Evolutionary conservation across 2,888 invertebrate genomes (phyloP).

Genomic region (Helicoverpa assulta): DNA sequence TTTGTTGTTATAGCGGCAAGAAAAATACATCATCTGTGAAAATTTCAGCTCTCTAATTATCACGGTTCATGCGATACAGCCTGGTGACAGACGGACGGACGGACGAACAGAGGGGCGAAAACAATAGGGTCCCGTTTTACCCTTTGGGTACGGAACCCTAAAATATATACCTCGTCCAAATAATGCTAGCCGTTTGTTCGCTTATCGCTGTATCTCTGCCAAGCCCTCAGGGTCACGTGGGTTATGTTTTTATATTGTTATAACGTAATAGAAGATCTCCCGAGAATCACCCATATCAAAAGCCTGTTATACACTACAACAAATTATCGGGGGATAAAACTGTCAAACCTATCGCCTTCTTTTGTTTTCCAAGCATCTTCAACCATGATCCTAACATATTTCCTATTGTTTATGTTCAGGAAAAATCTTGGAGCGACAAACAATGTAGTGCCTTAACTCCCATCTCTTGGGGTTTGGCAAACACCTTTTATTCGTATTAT

Average conservation of each 20-base stretch:
- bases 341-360: constrained; percentile 5
- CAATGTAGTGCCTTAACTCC: constrained; percentile 24
- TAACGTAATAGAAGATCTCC: background rate
- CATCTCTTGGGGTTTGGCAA: constrained; percentile 52
- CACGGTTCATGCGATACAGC: no score
- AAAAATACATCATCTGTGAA: no score
- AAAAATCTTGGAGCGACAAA: constrained; percentile 37
- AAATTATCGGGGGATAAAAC: background rate
- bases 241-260: background rate
- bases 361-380: constrained; percentile 3
- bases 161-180: background rate
- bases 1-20: no score
- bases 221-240: background rate
- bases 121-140: no score
- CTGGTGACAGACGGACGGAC: no score
- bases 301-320: background rate
- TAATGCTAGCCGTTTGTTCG: background rate
- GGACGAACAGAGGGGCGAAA: no score
- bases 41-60: no score
- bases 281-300: background rate
- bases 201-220: background rate
- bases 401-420: constrained; percentile 34
- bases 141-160: no score
- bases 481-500: constrained; percentile 76
- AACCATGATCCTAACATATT: constrained; percentile 27